Evolutionary conservation across 2,888 invertebrate genomes (phyloP).

Genomic region (Synergus laeviventris): DNA sequence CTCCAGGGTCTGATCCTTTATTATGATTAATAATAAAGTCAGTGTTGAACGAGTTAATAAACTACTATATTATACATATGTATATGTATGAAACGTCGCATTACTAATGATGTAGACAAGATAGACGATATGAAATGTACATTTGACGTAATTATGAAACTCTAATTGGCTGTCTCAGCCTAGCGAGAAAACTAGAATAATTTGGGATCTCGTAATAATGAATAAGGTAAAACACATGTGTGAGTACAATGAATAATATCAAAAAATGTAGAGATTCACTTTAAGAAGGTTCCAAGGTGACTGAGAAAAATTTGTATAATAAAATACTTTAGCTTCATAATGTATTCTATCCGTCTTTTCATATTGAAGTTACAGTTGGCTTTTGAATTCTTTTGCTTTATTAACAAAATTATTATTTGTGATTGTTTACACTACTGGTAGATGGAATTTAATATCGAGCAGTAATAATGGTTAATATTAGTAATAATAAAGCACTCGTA

Average conservation of each 20-base stretch:
- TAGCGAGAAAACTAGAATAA: background rate
- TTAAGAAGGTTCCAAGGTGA: background rate
- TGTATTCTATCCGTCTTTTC: no score
- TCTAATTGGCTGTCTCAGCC: constrained; percentile 17
- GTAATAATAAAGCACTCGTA: no score
- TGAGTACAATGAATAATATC: background rate
- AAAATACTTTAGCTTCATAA: no score
- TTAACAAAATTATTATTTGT: no score
- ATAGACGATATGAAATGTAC: constrained; percentile 11
- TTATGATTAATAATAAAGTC: background rate
- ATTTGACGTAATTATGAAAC: constrained; percentile 20
- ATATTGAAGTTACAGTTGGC: no score
- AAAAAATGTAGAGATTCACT: background rate
- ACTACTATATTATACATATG: background rate
- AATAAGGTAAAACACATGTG: background rate
- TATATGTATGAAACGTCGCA: background rate
- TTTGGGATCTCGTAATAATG: background rate
- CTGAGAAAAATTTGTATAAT: no score
- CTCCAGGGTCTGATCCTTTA: background rate
- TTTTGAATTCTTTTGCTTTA: no score
- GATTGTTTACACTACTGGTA: no score
- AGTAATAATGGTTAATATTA: no score
- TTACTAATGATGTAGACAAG: background rate
- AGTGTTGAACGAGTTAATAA: background rate
- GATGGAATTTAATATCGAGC: no score